phyloP scores from a whole-genome alignment of 2,797 vertebrate genomes.

The Momotus momota region DNA sequence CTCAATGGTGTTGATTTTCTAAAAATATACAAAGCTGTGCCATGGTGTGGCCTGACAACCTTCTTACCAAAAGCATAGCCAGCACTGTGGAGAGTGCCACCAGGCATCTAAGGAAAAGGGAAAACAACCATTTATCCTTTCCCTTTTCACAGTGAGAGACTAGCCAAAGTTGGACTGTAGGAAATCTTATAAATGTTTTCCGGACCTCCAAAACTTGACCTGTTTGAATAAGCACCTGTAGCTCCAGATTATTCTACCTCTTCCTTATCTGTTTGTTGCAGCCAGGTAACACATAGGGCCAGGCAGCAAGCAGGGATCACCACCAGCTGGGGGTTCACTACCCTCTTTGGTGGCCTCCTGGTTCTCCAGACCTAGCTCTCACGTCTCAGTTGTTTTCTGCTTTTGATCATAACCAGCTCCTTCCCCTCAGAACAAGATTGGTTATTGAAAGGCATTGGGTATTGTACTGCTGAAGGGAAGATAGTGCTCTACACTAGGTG shows the following conservation, averaged over 20 bases:
- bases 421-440: background rate
- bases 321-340: background rate
- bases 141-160: background rate
- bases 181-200: background rate
- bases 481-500: rapidly evolving
- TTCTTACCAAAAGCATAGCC: background rate
- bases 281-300: rapidly evolving
- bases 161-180: background rate
- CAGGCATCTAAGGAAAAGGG: background rate
- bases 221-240: background rate
- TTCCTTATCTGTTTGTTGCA: background rate
- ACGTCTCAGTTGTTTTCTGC: background rate
- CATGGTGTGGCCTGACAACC: background rate
- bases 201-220: background rate
- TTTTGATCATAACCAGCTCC: background rate
- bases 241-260: background rate
- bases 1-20: background rate
- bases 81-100: background rate
- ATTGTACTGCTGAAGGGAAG: background rate
- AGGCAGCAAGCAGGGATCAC: background rate
- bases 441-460: background rate
- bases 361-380: background rate
- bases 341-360: background rate
- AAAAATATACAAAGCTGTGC: background rate
- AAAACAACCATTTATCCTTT: background rate